These are phyloP conservation scores for Drosophila fulvimacula DNA, from an alignment of 2,888 invertebrate species.

Conservation along the genomic window DNA sequence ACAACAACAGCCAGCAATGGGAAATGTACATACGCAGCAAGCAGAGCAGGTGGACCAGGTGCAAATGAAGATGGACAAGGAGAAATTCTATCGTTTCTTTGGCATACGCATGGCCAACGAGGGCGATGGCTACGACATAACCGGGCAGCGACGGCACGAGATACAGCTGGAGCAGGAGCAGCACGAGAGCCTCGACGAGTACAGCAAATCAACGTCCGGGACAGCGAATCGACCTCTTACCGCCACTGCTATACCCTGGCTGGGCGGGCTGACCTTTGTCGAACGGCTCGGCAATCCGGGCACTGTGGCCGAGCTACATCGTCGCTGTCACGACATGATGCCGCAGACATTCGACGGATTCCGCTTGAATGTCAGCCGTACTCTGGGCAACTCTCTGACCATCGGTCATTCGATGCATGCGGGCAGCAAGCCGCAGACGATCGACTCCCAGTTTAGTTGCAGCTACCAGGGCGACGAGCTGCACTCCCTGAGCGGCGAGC, in stretches of 20 bases:
- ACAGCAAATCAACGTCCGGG: not conserved
- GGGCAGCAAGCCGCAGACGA: slow-evolving; percentile 1
- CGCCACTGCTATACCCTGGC: not conserved
- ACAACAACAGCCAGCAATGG: slow-evolving; percentile 21
- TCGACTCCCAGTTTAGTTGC: slow-evolving; percentile 30
- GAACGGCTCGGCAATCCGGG: slow-evolving; percentile 35
- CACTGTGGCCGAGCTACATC: slow-evolving; percentile 37
- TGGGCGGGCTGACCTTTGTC: not conserved
- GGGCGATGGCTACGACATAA: slow-evolving; percentile 31
- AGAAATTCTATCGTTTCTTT: slow-evolving; percentile 34
- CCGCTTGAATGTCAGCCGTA: slow-evolving; percentile 16
- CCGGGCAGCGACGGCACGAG: not conserved
- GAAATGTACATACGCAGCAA: slow-evolving; percentile 24
- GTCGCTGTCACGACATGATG: slow-evolving; percentile 24
- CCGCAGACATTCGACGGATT: slow-evolving; percentile 47
- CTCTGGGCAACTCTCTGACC: not conserved
- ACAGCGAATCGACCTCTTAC: not conserved
- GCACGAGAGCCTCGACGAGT: not conserved
- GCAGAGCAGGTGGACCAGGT: not conserved
- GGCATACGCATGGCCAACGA: slow-evolving; percentile 46
- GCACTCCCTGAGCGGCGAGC: slow-evolving; percentile 16
- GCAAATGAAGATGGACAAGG: slow-evolving; percentile 15
- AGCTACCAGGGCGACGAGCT: slow-evolving; percentile 21
- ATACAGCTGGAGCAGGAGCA: slow-evolving; percentile 5
- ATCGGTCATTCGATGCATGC: slow-evolving; percentile 32